A percentile compares a stretch with the other conserved stretches of the same genome.
Evolutionary conservation across 2,888 invertebrate species (phyloP).

Genomic region (Hirtodrosophila alboralis): DNA sequence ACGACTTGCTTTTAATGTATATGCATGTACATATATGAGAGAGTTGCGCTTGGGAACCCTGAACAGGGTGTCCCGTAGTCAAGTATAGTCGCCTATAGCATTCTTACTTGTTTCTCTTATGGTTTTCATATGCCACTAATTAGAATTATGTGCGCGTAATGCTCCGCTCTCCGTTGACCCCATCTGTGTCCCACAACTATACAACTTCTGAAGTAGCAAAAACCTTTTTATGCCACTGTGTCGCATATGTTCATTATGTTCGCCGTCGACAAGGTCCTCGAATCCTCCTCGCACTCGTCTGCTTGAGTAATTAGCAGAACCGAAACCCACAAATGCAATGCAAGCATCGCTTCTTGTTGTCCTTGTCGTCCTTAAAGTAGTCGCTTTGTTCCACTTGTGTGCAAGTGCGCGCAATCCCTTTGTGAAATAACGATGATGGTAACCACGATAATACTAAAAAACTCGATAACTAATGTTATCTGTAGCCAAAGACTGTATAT

Average conservation of each 20-base stretch:
- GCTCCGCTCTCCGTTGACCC: constrained; percentile 20
- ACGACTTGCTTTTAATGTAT: too few species aligned
- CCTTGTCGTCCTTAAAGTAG: too few species aligned
- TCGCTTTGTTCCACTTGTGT: too few species aligned
- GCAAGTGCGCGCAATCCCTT: too few species aligned
- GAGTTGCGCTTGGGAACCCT: too few species aligned
- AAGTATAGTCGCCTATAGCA: too few species aligned
- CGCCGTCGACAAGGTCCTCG: constrained; percentile 69
- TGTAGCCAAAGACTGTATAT: too few species aligned
- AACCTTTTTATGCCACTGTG: constrained; percentile 75
- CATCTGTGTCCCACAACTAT: constrained; percentile 17
- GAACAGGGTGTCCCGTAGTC: constrained; percentile 19
- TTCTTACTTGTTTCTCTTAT: constrained; percentile 37
- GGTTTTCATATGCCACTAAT: constrained; percentile 69
- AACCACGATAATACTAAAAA: too few species aligned
- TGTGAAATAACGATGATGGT: too few species aligned
- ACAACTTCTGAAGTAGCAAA: constrained; percentile 46
- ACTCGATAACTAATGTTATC: too few species aligned
- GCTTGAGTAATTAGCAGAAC: constrained; percentile 74
- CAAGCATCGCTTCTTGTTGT: constrained; percentile 43
- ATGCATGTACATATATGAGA: too few species aligned
- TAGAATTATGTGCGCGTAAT: constrained; percentile 67
- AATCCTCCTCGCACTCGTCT: constrained; percentile 54
- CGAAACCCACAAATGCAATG: constrained; percentile 44
- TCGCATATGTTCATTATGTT: constrained; percentile 71